Evolutionary conservation across 2,888 invertebrate genomes (phyloP).

Genomic region (Polydrusus pterygomalis): DNA sequence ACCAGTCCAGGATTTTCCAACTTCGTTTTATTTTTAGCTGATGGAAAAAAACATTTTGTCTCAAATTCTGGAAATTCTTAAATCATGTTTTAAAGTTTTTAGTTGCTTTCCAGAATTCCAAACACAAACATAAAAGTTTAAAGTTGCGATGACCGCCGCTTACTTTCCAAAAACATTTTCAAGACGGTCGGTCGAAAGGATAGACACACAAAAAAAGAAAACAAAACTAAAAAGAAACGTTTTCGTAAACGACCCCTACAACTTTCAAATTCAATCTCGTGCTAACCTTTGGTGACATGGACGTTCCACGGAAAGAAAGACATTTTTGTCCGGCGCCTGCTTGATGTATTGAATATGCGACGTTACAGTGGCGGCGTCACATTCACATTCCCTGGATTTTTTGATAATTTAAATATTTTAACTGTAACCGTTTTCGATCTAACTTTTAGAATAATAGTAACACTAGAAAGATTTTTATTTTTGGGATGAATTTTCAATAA

Average conservation of each 20-base stretch:
- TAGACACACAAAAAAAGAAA: slow-evolving; percentile 42
- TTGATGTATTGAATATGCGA: slow-evolving; percentile 64
- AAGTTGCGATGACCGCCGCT: slow-evolving; percentile 22
- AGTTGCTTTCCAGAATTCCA: neutral
- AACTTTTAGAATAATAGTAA: too few species aligned
- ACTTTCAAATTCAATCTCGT: slow-evolving; percentile 54
- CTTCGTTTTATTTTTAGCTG: too few species aligned
- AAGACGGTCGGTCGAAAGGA: slow-evolving; percentile 39
- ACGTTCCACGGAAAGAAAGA: slow-evolving; percentile 46
- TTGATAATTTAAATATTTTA: too few species aligned
- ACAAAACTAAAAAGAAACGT: slow-evolving; percentile 47
- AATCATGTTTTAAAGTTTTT: neutral
- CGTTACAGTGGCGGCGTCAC: slow-evolving; percentile 17
- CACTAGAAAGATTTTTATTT: too few species aligned
- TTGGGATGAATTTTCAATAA: too few species aligned
- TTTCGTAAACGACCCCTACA: slow-evolving; percentile 54
- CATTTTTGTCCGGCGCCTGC: slow-evolving; percentile 60
- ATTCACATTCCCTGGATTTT: too few species aligned
- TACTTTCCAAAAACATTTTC: slow-evolving; percentile 47
- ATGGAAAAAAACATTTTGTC: neutral
- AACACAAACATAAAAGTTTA: slow-evolving; percentile 1
- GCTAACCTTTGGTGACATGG: slow-evolving; percentile 46
- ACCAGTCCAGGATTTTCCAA: too few species aligned
- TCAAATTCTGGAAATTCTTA: neutral
- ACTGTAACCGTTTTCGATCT: too few species aligned